Evolutionary conservation across 1,140 invertebrate species (phyloP).

Genomic region (Drosophila quadrilineata): DNA sequence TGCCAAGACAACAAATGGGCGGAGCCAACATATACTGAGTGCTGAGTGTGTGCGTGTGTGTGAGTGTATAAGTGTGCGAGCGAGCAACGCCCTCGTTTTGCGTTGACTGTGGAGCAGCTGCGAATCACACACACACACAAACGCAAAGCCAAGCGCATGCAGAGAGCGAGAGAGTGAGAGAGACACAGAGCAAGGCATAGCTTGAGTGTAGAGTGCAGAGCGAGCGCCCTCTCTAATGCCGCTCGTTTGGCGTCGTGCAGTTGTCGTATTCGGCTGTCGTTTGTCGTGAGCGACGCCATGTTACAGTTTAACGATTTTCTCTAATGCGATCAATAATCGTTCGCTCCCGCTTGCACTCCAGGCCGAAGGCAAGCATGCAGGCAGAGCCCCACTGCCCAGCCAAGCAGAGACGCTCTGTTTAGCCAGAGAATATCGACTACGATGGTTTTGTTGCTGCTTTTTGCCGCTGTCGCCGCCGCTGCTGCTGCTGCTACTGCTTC

Average conservation of each 20-base stretch:
- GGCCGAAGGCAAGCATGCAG: neutral
- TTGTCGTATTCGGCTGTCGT: neutral
- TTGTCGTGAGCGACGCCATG: constrained; percentile 74
- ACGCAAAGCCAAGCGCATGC: neutral
- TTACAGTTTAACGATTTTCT: constrained; percentile 79
- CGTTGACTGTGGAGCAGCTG: constrained; percentile 38
- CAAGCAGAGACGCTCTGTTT: constrained; percentile 54
- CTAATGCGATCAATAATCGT: constrained; percentile 78
- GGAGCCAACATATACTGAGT: constrained; percentile 56
- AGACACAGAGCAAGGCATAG: neutral
- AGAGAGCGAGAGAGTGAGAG: neutral
- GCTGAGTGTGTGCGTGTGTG: constrained; percentile 3
- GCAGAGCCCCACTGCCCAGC: constrained; percentile 4
- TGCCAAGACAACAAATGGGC: constrained; percentile 58
- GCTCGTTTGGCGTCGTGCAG: neutral
- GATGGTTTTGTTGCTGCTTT: too few species aligned
- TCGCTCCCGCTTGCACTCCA: constrained; percentile 50
- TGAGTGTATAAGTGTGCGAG: neutral
- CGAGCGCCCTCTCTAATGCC: constrained; percentile 55
- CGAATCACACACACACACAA: constrained; percentile 3
- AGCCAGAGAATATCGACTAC: constrained; percentile 53
- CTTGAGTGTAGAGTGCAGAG: neutral
- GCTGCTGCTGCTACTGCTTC: too few species aligned
- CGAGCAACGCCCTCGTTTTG: constrained; percentile 47
- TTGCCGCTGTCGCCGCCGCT: too few species aligned